Base-by-base conservation (phyloP, 2,113 vertebrate genomes). In the Oncorhynchus kisutch region DNA sequence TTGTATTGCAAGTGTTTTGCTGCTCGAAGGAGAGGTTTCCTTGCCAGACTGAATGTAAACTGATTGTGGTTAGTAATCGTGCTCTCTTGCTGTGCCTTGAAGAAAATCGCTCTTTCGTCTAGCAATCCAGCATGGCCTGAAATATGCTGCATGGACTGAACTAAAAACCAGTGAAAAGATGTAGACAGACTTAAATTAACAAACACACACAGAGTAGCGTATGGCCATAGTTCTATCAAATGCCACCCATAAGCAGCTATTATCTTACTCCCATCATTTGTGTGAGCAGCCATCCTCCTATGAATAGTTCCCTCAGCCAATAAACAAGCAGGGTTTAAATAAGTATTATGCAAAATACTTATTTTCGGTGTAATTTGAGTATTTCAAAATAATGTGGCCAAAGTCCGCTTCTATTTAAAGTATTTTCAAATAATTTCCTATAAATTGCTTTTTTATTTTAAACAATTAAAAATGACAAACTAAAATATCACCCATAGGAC, bases 121-220 rank as follows among this genome's bases (percentile, higher is more conserved):
- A 91, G 93, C 92, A 94, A 92, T 92, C 92, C 90, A 91, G 92
- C 92, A 93, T 91, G 92, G 87, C 87, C 92, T 93, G 85, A 88
- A 85, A 92, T 88, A 91, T 91, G 92, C 92, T 92, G 90, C 92
- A 93, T 92, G 92, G 85, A 85, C 82, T 77, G 69, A 87, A 86
- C 77, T 69, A 82, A 72, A 74, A 73, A 85, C 76, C 65, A 48
- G 76, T 64, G 62, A 89, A 83, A 16, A 13, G 72, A 65, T 24
- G 74, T 39, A 80, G 71, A 24, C 73, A 80, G 81, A 80, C 75
- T 57, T 2, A 62, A 22, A 62, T 62, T 11, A 62, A 20, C 54
- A 57, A 57, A n/a, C 7, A 62, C n/a, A n/a, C 59, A 12, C 1
- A 16, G 16, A 22, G n/a, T n/a, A 22, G 59, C 3, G 8, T 22